These are phyloP conservation scores for Umimayanthus chanpuru DNA, from an alignment of 92 coral and sea anemone species.

Conservation along the genomic window DNA sequence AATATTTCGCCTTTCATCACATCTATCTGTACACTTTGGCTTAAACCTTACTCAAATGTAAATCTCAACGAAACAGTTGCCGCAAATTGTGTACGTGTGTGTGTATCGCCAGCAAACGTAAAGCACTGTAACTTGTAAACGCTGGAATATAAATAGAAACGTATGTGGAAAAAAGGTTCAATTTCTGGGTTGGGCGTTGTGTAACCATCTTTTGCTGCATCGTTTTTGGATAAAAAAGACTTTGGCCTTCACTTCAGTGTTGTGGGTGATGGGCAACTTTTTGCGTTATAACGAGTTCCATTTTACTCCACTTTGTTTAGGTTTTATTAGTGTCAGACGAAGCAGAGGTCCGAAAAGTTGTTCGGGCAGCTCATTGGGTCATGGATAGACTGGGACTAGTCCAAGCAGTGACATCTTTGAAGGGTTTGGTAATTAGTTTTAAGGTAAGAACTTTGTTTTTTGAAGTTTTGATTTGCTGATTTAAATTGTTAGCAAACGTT, in stretches of 20 bases:
- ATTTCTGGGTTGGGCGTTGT: too few relatives aligned
- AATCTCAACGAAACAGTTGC: too few relatives aligned
- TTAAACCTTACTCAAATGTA: too few relatives aligned
- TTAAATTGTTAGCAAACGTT: background rate
- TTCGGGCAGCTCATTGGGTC: constrained; percentile 84
- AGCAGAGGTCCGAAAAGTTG: constrained; percentile 93
- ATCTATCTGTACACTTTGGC: too few relatives aligned
- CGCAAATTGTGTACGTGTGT: too few relatives aligned
- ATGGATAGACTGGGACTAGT: constrained; percentile 86
- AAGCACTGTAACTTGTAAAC: too few relatives aligned
- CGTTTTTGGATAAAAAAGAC: too few relatives aligned
- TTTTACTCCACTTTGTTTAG: constrained; percentile 30
- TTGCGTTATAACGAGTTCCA: background rate
- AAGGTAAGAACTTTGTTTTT: constrained; percentile 60
- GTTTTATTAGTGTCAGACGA: constrained; percentile 93
- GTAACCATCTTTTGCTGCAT: too few relatives aligned
- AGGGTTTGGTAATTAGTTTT: constrained; percentile 85
- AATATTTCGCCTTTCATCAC: too few relatives aligned
- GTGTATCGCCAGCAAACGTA: too few relatives aligned
- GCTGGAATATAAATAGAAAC: too few relatives aligned
- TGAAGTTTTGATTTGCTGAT: background rate
- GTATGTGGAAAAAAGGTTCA: too few relatives aligned
- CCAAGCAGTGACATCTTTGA: constrained; percentile 79
- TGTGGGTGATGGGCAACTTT: background rate
- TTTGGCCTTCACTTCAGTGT: background rate